These are phyloP conservation scores for Meiosimyza platycephala DNA, from an alignment of 2,888 invertebrate genomes.

Conservation along the genomic window DNA sequence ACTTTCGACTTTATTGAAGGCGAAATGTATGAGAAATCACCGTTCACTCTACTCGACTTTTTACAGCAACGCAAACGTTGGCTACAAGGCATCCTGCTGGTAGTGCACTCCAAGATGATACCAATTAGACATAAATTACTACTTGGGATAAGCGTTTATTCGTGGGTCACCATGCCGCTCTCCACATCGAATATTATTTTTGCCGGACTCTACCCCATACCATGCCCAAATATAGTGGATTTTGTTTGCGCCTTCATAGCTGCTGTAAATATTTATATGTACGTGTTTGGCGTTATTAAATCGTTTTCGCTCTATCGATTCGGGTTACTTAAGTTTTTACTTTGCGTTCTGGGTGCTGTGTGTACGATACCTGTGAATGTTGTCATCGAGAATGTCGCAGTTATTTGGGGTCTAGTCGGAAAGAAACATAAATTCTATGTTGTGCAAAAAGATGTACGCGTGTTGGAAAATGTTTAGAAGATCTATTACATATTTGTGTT, in stretches of 20 bases:
- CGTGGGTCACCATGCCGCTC: slow-evolving; percentile 95
- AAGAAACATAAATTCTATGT: slow-evolving; percentile 98
- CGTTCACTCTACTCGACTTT: slow-evolving; percentile 94
- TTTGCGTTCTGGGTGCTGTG: slow-evolving; percentile 87
- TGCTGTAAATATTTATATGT: slow-evolving; percentile 97
- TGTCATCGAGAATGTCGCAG: slow-evolving; percentile 93
- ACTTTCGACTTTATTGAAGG: slow-evolving; percentile 96
- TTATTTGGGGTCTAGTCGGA: slow-evolving; percentile 93
- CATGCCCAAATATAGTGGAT: slow-evolving; percentile 85
- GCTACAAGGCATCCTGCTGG: slow-evolving; percentile 91
- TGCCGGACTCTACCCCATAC: slow-evolving; percentile 88
- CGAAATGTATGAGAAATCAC: slow-evolving; percentile 99
- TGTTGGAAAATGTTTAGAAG: slow-evolving; percentile 69
- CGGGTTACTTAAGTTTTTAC: slow-evolving; percentile 80
- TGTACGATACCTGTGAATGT: slow-evolving; percentile 94
- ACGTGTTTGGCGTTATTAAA: slow-evolving; percentile 96
- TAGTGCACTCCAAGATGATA: slow-evolving; percentile 87
- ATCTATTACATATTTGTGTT: slow-evolving; percentile 3
- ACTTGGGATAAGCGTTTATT: slow-evolving; percentile 89
- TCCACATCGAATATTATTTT: slow-evolving; percentile 90
- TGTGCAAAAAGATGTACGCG: slow-evolving; percentile 90
- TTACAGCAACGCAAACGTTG: slow-evolving; percentile 96
- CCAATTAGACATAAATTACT: slow-evolving; percentile 83
- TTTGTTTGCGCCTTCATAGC: slow-evolving; percentile 91
- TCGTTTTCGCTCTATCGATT: slow-evolving; percentile 91